Evolutionary conservation across 2,888 invertebrate genomes (phyloP).

Genomic region (Drepanosiphum platanoidis): DNA sequence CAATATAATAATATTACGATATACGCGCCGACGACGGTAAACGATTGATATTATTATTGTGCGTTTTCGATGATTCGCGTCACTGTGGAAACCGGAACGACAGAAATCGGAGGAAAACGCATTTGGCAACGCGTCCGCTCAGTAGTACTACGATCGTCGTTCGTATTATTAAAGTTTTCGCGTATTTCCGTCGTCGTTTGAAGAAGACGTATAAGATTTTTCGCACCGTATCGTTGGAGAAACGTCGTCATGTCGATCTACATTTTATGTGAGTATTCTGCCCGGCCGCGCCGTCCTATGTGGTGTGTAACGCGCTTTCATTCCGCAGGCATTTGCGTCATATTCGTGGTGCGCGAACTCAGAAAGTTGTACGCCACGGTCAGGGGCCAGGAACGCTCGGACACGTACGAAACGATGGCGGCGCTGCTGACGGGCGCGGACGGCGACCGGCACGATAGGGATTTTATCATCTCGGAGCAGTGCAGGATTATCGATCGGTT

Average conservation of each 20-base stretch:
- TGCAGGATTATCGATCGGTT: neutral
- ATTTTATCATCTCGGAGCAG: slow-evolving; percentile 27
- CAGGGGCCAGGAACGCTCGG: neutral
- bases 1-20: too few species aligned
- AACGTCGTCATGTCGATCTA: neutral
- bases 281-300: neutral
- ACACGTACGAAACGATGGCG: neutral
- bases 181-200: too few species aligned
- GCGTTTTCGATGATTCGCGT: too few species aligned
- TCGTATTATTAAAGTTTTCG: too few species aligned
- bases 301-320: neutral
- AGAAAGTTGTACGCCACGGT: neutral
- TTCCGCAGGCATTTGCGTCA: neutral
- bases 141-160: too few species aligned
- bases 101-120: too few species aligned
- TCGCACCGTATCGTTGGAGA: too few species aligned
- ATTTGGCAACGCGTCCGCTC: too few species aligned
- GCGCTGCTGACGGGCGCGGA: neutral
- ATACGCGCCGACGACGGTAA: too few species aligned
- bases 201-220: too few species aligned
- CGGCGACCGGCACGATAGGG: neutral
- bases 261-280: slow-evolving; percentile 6
- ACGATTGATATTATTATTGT: too few species aligned
- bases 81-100: too few species aligned
- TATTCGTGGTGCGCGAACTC: neutral